Base-by-base conservation (phyloP, 2,113 vertebrate genomes). In the Mesoclemmys tuberculata region DNA sequence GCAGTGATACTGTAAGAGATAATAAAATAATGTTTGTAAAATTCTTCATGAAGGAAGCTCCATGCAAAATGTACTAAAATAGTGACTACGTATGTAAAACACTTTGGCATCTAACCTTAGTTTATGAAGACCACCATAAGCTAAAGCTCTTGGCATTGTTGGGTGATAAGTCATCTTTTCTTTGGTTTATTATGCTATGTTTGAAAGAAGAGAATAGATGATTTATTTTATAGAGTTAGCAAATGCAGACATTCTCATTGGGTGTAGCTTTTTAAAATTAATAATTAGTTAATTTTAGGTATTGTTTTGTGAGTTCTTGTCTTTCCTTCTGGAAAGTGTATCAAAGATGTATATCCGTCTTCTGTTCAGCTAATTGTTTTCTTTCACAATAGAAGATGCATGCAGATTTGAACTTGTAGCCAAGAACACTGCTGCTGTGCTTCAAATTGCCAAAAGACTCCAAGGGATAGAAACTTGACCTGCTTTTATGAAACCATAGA, bases 401-500 rank as follows among this genome's bases (percentile, higher is more conserved):
- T 97, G 97, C 89, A 97, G 95, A 97, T 97, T 98, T 98, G 96
- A 98, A 98, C 97, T 97, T 98, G 96, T 96, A 98, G 96, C 97
- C 97, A 97, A 94, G 77, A 98, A 97, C 95, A 97, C 93, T 91
- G 95, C 97, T 98, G 94, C 97, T 95, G 96, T 98, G 97, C 97
- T 98, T 98, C 96, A 98, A 97, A 98, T 97, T 98, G 98, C 97
- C 97, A 94, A 92, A 97, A 95, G 95, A 98, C 90, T 98, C 97
- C 97, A 80, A 97, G 98, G 97, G 98, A 98, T 90, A 97, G 97
- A 98, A 98, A 98, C 97, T 98, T 98, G 98, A 98, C 98, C 98
- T 98, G 98, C 97, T 98, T 98, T 98, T 98, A 98, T 98, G 98
- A 98, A 98, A 98, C 97, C 97, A 98, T 98, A 98, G 98, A 98